Evolutionary conservation across 2,113 vertebrate species (phyloP), one percentile per base, ranked within the genome.

Genomic region (Fregetta grallaria): DNA sequence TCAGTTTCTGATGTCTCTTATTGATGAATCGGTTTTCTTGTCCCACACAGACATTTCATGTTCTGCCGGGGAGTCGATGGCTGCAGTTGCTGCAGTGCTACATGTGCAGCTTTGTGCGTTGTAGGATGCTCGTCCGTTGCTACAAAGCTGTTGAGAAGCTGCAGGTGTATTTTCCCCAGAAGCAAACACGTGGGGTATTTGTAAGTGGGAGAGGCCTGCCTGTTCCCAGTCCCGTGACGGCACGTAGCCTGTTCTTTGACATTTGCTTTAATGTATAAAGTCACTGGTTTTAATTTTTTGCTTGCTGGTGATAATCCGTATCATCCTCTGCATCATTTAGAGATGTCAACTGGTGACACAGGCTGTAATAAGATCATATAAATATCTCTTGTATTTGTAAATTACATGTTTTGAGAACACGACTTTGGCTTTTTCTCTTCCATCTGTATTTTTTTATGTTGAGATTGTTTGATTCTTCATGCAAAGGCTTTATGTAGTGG

Each of bases 121-220:
- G 42, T 13, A 27, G 58, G 86, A 17, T 56, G 63, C 86, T 81
- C 15, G 2, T 36, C 32, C 8, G 0, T 30, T 11, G 56, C 63
- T 55, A 7, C 22, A 7, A 6, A 44, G 61, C 50, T 62, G 50
- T 10, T 50, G 38, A 30, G 82, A 44, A 90, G 76, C 81, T 95
- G 62, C 38, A 55, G 66, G 34, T 45, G 2, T 17, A 14, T 91
- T 83, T 88, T 59, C 10, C n/a, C 49, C 26, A 32, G 58, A 21
- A 75, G 50, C 42, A 56, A 62, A 45, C 7, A 11, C 1, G 0
- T 1, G 1, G 49, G 8, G 1, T 34, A 7, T 63, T 59, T 53
- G 11, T 40, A 13, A 61, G 32, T 23, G 52, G 67, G 58, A 79
- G 34, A 85, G n/a, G 17, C 9, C 42, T 70, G 30, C 52, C 38